Conservation (phyloP, 2,797 vertebrate genomes). For the Petrocephalus schoutedeni region DNA sequence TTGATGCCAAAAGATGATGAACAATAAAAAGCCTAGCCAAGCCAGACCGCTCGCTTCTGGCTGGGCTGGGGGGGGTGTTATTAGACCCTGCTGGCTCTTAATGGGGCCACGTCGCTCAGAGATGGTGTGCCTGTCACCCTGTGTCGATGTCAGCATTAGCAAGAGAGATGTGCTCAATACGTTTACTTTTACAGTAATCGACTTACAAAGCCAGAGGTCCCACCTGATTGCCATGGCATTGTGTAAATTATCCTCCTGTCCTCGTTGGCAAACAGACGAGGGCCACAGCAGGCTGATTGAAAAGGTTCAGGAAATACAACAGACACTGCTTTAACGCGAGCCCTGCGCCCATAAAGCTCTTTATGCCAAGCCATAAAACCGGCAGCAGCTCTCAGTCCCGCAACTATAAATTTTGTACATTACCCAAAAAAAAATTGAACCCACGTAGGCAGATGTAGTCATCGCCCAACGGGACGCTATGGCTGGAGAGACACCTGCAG, state of each 20-base stretch:
- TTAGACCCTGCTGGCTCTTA: background rate
- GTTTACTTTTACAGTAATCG: constrained; percentile 10
- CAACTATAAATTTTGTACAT: constrained; percentile 32
- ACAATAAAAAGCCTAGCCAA: background rate
- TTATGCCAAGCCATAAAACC: constrained; percentile 21
- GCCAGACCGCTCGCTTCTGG: background rate
- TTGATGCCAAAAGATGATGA: background rate
- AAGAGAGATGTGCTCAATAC: background rate
- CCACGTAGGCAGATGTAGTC: constrained; percentile 17
- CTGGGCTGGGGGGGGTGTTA: background rate
- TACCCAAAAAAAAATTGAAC: constrained; percentile 25
- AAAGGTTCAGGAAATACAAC: constrained; percentile 29
- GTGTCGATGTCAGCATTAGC: background rate
- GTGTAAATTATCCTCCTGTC: constrained; percentile 2
- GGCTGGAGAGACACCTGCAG: background rate
- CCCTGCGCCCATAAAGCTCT: constrained; percentile 21
- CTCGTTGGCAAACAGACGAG: background rate
- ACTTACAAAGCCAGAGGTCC: background rate
- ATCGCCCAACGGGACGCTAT: background rate
- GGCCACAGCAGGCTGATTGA: background rate
- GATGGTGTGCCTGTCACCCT: background rate
- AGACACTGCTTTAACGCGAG: constrained; percentile 7
- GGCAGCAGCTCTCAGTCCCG: constrained; percentile 21
- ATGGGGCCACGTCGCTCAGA: background rate
- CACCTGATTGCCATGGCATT: background rate